These are phyloP conservation scores for Mycetomoellerius zeteki DNA, from an alignment of 1,140 invertebrate species.

Conservation along the genomic window DNA sequence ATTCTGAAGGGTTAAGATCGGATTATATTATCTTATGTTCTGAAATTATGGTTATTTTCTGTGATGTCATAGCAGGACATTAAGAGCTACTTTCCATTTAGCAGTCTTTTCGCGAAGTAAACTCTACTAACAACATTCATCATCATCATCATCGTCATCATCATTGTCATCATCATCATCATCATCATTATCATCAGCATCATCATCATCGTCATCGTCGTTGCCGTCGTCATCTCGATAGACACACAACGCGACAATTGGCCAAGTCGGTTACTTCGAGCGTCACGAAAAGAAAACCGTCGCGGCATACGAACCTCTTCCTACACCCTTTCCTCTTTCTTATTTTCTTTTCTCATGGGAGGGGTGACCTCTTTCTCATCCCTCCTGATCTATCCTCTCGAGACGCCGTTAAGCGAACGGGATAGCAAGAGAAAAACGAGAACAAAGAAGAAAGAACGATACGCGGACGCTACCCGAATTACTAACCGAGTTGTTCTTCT, in stretches of 20 bases:
- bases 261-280: conserved; percentile 66
- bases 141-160: not conserved
- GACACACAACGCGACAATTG: conserved; percentile 82
- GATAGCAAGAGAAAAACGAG: not conserved
- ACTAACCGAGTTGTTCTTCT: conserved; percentile 83
- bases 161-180: not conserved
- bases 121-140: conserved; percentile 60
- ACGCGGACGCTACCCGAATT: conserved; percentile 26
- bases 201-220: not conserved
- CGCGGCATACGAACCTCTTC: conserved; percentile 25
- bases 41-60: conserved; percentile 32
- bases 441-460: conserved; percentile 24
- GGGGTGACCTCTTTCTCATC: not conserved
- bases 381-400: not conserved
- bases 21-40: not conserved
- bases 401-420: conserved; percentile 19
- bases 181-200: conserved; percentile 5
- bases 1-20: not conserved
- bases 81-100: not conserved
- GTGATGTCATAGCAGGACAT: not conserved
- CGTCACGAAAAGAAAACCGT: conserved; percentile 19
- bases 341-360: not conserved
- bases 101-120: not conserved
- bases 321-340: not conserved
- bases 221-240: conserved; percentile 70